Percentiles rank a stretch among this genome's conserved stretches.
Evolutionary conservation across 2,888 invertebrate genomes (phyloP).

Genomic region (Acholoe squamosa): DNA sequence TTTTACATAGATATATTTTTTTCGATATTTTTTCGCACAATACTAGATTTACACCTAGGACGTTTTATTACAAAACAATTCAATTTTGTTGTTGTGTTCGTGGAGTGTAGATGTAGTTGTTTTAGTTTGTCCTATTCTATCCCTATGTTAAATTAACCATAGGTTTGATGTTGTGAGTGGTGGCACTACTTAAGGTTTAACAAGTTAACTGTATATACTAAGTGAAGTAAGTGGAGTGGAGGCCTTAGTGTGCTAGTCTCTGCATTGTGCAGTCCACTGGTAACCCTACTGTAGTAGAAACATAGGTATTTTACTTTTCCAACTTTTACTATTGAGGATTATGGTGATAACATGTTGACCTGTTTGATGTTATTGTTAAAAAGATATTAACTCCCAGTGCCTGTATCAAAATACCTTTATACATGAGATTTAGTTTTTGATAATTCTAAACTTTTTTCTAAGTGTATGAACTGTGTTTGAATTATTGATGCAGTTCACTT

Average conservation of each 20-base stretch:
- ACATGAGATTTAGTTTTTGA: neutral
- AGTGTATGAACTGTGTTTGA: too few relatives aligned
- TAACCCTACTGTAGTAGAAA: neutral
- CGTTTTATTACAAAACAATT: constrained; percentile 41
- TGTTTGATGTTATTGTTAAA: constrained; percentile 10
- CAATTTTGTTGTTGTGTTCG: constrained; percentile 39
- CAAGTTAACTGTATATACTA: neutral
- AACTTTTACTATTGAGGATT: constrained; percentile 17
- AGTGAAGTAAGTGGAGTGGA: neutral
- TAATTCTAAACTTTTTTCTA: too few relatives aligned
- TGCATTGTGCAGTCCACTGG: neutral
- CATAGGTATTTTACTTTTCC: neutral
- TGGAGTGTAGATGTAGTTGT: constrained; percentile 36
- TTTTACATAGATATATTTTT: constrained; percentile 30
- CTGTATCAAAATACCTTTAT: neutral
- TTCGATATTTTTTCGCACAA: constrained; percentile 19
- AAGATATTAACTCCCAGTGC: constrained; percentile 13
- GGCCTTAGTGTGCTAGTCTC: neutral
- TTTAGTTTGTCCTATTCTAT: constrained; percentile 5
- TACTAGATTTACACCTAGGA: constrained; percentile 29
- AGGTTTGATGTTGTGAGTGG: constrained; percentile 55
- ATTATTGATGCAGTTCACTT: too few relatives aligned
- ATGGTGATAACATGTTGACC: neutral
- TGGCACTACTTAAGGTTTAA: constrained; percentile 43
- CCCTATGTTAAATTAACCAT: constrained; percentile 29